These are phyloP conservation scores for Ornithoptera alexandrae DNA, from an alignment of 2,888 invertebrate genomes.

Conservation along the genomic window DNA sequence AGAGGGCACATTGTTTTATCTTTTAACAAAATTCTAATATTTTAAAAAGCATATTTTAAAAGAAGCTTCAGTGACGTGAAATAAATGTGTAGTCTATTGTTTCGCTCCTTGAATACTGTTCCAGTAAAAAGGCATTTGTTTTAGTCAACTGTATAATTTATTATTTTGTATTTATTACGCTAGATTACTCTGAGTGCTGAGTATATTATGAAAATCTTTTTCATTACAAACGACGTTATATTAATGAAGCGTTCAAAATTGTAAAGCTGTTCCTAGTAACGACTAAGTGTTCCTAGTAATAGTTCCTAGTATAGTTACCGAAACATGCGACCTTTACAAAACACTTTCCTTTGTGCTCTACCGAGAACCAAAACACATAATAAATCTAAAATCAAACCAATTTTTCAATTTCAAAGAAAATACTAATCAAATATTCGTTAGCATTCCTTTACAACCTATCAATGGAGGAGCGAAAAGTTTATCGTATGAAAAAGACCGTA, in stretches of 20 bases:
- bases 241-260: not conserved
- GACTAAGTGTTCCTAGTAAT: too few relatives aligned
- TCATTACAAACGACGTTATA: not conserved
- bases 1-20: constrained; percentile 12
- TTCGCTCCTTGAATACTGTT: constrained; percentile 20
- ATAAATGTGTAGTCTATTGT: constrained; percentile 26
- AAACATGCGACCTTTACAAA: too few relatives aligned
- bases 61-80: constrained; percentile 19
- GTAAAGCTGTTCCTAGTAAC: too few relatives aligned
- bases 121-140: constrained; percentile 16
- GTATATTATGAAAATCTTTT: not conserved
- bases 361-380: too few relatives aligned
- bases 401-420: not conserved
- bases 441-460: too few relatives aligned
- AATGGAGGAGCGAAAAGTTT: too few relatives aligned
- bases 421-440: not conserved
- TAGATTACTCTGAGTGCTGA: not conserved
- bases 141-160: constrained; percentile 11
- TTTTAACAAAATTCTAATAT: constrained; percentile 20
- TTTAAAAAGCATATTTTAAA: constrained; percentile 23
- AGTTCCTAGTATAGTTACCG: too few relatives aligned
- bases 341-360: not conserved
- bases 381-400: not conserved
- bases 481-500: too few relatives aligned
- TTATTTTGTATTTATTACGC: constrained; percentile 19